Conservation (phyloP, 2,797 vertebrate species). For the Cetoscarus ocellatus region DNA sequence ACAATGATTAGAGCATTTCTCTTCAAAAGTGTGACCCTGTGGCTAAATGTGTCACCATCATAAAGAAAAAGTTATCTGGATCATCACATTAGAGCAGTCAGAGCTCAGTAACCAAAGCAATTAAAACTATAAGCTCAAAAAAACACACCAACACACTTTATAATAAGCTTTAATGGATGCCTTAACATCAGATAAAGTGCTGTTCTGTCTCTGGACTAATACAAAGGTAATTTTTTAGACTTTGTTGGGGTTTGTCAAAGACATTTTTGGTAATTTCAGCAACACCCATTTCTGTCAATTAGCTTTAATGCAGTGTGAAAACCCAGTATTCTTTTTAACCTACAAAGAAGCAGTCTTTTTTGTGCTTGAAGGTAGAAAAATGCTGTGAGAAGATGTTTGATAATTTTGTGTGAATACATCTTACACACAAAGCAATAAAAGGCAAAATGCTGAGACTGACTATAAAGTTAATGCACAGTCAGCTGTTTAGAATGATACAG, state of each 20-base stretch:
- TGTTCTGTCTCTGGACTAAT: conserved; percentile 1
- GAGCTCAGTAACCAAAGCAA: background rate
- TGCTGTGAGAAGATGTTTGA: too few relatives aligned
- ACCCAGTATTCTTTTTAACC: too few relatives aligned
- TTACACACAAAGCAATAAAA: too few relatives aligned
- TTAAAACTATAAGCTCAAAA: conserved; percentile 13
- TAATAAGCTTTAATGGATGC: background rate
- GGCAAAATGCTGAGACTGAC: too few relatives aligned
- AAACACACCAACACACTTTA: background rate
- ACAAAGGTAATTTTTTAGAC: background rate
- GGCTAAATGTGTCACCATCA: background rate
- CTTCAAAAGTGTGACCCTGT: conserved; percentile 1
- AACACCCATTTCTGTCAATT: too few relatives aligned
- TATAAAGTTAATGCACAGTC: too few relatives aligned
- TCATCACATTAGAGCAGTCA: conserved; percentile 1
- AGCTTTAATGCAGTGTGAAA: too few relatives aligned
- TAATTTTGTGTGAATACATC: too few relatives aligned
- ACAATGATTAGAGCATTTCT: conserved; percentile 15
- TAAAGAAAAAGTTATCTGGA: background rate
- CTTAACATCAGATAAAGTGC: conserved; percentile 12
- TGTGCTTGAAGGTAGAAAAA: background rate
- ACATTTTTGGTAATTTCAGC: background rate
- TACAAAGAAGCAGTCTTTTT: background rate
- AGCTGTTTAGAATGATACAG: too few relatives aligned
- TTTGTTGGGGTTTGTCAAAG: background rate